These are phyloP conservation scores for Morelia viridis DNA, from an alignment of 2,797 vertebrate species.

Conservation along the genomic window DNA sequence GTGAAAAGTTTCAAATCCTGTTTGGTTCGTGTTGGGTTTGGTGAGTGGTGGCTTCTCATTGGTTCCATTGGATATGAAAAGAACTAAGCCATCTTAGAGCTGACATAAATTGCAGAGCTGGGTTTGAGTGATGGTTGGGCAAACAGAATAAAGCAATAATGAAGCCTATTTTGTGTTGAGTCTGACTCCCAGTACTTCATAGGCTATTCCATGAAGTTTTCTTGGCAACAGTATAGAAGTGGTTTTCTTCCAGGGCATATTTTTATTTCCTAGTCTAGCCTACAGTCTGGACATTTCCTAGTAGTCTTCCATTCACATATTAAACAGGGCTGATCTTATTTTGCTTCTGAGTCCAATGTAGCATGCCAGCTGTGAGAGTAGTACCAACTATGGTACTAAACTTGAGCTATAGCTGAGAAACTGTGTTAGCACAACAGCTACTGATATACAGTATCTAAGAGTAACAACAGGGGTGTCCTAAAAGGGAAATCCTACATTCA, in stretches of 20 bases:
- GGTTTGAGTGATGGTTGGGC: not conserved
- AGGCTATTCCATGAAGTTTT: not conserved
- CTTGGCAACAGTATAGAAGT: not conserved
- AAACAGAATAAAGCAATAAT: not conserved
- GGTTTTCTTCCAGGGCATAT: not conserved
- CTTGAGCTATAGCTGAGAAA: not conserved
- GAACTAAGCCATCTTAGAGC: not conserved
- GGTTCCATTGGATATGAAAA: not conserved
- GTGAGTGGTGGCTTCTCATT: not conserved
- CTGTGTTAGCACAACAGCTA: not conserved
- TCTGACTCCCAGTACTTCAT: not conserved
- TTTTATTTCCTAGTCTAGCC: not conserved
- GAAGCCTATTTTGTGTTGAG: not conserved
- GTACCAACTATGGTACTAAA: not conserved
- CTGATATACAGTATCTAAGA: not conserved
- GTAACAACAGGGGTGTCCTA: not conserved
- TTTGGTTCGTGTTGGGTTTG: not conserved
- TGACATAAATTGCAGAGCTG: not conserved
- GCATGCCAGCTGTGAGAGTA: not conserved
- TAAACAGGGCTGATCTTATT: not conserved
- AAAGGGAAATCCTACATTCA: not conserved
- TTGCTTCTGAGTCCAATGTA: not conserved
- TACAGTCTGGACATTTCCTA: not conserved
- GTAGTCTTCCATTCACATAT: not conserved
- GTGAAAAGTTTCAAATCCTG: not conserved